Conservation (phyloP, 2,113 vertebrate genomes). For the Tautogolabrus adspersus region DNA sequence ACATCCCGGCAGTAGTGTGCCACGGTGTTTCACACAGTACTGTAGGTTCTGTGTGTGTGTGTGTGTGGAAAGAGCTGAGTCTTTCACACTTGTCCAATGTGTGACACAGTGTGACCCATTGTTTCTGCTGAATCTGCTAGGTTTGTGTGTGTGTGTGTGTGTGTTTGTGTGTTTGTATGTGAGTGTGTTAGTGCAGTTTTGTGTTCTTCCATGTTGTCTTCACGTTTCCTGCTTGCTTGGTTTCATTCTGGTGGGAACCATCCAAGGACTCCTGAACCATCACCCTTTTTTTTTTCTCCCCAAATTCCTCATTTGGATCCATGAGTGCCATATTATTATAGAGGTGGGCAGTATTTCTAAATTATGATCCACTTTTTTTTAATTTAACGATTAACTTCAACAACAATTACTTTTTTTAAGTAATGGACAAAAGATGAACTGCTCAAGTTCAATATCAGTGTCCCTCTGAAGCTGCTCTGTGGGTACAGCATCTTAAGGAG, state of each 20-base stretch:
- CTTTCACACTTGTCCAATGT: constrained; percentile 65
- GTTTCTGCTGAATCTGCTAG: constrained; percentile 53
- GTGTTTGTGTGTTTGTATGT: constrained; percentile 20
- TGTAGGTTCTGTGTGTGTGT: constrained; percentile 19
- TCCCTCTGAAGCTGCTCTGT: too few relatives aligned
- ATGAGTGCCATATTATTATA: neutral
- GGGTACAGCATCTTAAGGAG: too few relatives aligned
- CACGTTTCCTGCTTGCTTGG: constrained; percentile 11
- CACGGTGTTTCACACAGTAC: constrained; percentile 61
- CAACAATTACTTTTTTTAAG: too few relatives aligned
- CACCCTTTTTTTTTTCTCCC: neutral
- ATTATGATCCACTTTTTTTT: too few relatives aligned
- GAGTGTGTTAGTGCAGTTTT: constrained; percentile 3
- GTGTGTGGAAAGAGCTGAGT: constrained; percentile 27
- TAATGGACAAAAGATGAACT: too few relatives aligned
- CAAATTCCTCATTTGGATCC: neutral
- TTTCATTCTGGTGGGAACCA: neutral
- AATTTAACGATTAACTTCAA: too few relatives aligned
- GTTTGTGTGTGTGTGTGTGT: constrained; percentile 30
- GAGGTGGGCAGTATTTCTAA: too few relatives aligned
- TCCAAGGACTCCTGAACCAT: neutral
- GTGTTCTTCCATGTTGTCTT: constrained; percentile 5
- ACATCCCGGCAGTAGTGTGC: constrained; percentile 27
- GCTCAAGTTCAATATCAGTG: too few relatives aligned
- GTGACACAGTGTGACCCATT: constrained; percentile 44